phyloP scores from a whole-genome alignment of 1,140 invertebrate genomes.

The Euura lappo region DNA sequence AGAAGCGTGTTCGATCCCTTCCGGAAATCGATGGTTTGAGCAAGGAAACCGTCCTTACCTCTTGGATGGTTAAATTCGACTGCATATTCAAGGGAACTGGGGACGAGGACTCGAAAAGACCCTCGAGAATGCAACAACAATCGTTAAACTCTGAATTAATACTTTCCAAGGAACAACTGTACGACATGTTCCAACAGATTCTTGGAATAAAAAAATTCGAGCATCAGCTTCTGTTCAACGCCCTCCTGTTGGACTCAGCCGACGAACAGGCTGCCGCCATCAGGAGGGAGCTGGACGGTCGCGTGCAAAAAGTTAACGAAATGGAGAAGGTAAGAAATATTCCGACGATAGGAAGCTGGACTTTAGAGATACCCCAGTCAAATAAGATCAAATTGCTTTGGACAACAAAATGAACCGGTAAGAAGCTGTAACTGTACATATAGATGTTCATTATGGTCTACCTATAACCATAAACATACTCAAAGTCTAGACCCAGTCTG shows the following conservation, averaged over 20 bases:
- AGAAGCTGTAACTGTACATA: no score
- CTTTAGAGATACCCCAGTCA: no score
- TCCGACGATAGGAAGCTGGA: no score
- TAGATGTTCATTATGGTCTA: no score
- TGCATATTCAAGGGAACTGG: conserved; percentile 95
- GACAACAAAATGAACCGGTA: no score
- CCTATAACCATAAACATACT: no score
- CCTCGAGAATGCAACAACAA: conserved; percentile 84
- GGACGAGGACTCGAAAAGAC: conserved; percentile 87
- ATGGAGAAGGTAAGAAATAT: conserved; percentile 86
- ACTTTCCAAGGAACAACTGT: conserved; percentile 95
- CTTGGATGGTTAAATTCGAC: conserved; percentile 99
- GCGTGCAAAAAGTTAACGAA: conserved; percentile 94
- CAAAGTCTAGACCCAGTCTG: no score
- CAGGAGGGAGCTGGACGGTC: conserved; percentile 95
- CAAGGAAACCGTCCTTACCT: conserved; percentile 98
- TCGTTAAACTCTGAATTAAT: conserved; percentile 91
- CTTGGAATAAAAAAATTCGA: conserved; percentile 99
- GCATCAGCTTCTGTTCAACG: conserved; percentile 98
- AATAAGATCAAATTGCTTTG: no score
- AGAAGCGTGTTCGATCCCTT: conserved; percentile 94
- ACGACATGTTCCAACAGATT: conserved; percentile 99
- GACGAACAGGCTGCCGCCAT: conserved; percentile 99
- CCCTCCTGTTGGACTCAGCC: conserved; percentile 96
- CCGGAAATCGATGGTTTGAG: conserved; percentile 99